These are phyloP conservation scores for Ooceraea biroi DNA, from an alignment of 1,140 invertebrate genomes.

Conservation along the genomic window DNA sequence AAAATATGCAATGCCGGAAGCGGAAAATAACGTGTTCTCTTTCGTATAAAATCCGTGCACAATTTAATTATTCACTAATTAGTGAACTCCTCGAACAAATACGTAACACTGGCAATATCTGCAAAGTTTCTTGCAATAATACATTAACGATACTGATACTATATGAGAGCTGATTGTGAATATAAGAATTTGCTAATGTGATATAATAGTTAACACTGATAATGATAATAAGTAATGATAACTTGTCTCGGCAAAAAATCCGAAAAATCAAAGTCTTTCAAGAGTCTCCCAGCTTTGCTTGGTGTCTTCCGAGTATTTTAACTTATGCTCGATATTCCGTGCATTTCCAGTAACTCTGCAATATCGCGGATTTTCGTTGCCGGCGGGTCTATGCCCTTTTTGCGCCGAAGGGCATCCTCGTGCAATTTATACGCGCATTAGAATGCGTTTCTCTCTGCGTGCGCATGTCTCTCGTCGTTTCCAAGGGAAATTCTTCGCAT, in stretches of 20 bases:
- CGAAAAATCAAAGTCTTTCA: too few relatives aligned
- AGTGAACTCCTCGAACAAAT: conserved; percentile 1
- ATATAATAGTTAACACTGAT: too few relatives aligned
- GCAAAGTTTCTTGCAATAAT: conserved; percentile 1
- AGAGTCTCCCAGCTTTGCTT: too few relatives aligned
- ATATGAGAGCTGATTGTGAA: not conserved
- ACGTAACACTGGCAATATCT: not conserved
- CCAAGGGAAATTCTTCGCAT: not conserved
- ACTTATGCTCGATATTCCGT: not conserved
- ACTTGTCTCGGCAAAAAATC: not conserved
- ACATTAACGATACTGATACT: not conserved
- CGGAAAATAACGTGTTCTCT: conserved; percentile 49
- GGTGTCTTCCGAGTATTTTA: not conserved
- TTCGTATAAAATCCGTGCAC: conserved; percentile 21
- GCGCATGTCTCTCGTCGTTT: not conserved
- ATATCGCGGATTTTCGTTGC: not conserved
- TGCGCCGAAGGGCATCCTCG: not conserved
- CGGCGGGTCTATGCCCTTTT: not conserved
- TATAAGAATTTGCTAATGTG: not conserved
- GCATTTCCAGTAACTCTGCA: not conserved
- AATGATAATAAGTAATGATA: conserved; percentile 20
- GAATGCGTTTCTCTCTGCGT: not conserved
- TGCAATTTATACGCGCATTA: not conserved
- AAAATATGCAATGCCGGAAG: conserved; percentile 38
- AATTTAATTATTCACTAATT: conserved; percentile 46